Evolutionary conservation across 37 sponge, comb jelly and placozoan genomes (phyloP).

Genomic region (Chondrosia reniformis): DNA sequence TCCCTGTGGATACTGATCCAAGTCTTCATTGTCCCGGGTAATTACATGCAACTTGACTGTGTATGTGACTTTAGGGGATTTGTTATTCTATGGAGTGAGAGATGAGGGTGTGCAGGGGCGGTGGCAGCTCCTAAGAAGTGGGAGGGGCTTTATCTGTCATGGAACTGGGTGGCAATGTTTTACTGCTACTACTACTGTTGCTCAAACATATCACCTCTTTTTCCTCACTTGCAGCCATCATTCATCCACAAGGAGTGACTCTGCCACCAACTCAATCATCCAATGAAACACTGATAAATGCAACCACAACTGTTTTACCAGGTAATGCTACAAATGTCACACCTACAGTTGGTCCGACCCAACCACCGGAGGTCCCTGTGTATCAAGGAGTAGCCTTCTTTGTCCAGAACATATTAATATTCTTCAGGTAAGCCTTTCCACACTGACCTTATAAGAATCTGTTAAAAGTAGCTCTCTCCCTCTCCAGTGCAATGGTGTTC

Average conservation of each 20-base stretch:
- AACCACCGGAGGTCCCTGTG: neutral
- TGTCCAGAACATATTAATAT: slow-evolving; percentile 65
- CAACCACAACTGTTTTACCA: neutral
- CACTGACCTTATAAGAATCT: neutral
- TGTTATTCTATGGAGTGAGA: neutral
- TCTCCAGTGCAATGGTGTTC: slow-evolving; percentile 63
- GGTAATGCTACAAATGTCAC: neutral
- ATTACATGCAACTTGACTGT: neutral
- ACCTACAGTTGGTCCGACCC: neutral
- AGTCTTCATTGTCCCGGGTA: slow-evolving; percentile 66
- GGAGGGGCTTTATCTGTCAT: neutral
- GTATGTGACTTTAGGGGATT: neutral
- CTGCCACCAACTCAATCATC: neutral
- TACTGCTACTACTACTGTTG: neutral
- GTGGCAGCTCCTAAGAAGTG: neutral
- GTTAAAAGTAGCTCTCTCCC: neutral
- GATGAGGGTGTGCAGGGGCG: neutral
- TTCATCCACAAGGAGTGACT: neutral
- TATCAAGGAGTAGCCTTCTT: slow-evolving; percentile 78
- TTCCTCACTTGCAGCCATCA: neutral
- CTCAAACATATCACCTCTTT: too few relatives aligned
- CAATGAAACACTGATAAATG: neutral
- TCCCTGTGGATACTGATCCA: slow-evolving; percentile 77
- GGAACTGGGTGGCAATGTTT: neutral
- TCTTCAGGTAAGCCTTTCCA: slow-evolving; percentile 51